Conservation (phyloP, 2,797 vertebrate genomes). For the Bryconaethiops microstoma region DNA sequence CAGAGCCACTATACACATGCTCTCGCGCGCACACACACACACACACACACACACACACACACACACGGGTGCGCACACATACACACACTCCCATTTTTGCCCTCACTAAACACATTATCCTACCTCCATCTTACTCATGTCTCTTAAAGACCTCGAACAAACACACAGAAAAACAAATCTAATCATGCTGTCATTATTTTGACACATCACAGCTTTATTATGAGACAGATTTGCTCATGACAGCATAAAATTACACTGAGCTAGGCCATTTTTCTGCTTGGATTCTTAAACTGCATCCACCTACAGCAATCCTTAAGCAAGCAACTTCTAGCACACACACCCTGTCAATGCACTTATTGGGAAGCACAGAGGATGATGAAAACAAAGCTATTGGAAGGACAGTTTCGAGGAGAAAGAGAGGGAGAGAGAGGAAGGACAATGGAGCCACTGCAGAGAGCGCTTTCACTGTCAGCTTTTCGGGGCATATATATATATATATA, state of each 20-base stretch:
- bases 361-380: background rate
- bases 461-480: conserved; percentile 19
- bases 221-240: conserved; percentile 39
- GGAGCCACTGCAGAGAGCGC: conserved; percentile 5
- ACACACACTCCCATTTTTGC: background rate
- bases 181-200: conserved; percentile 33
- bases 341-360: background rate
- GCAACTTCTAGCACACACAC: background rate
- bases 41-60: conserved; percentile 2
- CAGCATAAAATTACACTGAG: conserved; percentile 44
- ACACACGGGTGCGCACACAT: background rate
- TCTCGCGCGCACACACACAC: background rate
- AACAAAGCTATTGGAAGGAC: background rate
- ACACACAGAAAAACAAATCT: conserved; percentile 29
- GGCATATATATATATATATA: conserved; percentile 32
- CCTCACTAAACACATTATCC: background rate
- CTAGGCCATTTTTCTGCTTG: conserved; percentile 3
- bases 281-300: conserved; percentile 15
- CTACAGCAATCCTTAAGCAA: conserved; percentile 16
- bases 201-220: conserved; percentile 31
- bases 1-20: background rate
- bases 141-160: conserved; percentile 21
- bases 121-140: conserved; percentile 8
- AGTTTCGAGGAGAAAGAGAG: background rate
- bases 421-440: background rate